Percentiles rank a stretch among this genome's conserved stretches.
phyloP scores from a whole-genome alignment of 2,888 invertebrate genomes.

The Hoplodrina blanda region DNA sequence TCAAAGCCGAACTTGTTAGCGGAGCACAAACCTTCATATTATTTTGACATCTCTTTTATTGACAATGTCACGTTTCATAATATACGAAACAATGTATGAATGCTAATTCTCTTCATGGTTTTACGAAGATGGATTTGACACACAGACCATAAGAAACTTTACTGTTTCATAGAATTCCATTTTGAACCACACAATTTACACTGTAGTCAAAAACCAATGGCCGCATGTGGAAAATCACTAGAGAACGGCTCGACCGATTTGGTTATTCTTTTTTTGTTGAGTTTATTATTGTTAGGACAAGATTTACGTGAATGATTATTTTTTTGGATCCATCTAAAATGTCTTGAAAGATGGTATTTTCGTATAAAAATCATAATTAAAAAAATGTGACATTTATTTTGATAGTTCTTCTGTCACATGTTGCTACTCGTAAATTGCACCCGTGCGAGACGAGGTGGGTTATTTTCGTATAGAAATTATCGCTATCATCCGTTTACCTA shows the following conservation, averaged over 20 bases:
- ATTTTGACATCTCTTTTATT: conserved; percentile 49
- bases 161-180: conserved; percentile 13
- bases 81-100: conserved; percentile 24
- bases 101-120: conserved; percentile 47
- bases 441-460: no score
- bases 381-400: no score
- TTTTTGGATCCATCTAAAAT: no score
- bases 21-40: conserved; percentile 68
- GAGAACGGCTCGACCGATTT: no score
- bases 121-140: conserved; percentile 25
- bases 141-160: conserved; percentile 19
- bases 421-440: no score
- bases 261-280: no score
- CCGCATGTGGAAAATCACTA: not conserved
- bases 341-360: no score
- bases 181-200: not conserved
- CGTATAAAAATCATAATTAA: no score
- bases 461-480: not conserved
- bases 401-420: no score
- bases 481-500: not conserved
- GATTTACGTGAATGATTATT: no score
- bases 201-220: not conserved
- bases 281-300: no score
- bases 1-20: conserved; percentile 79
- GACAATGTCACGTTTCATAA: conserved; percentile 33